Evolutionary conservation across 2,113 vertebrate genomes (phyloP).

Genomic region (Henicopernis longicauda): DNA sequence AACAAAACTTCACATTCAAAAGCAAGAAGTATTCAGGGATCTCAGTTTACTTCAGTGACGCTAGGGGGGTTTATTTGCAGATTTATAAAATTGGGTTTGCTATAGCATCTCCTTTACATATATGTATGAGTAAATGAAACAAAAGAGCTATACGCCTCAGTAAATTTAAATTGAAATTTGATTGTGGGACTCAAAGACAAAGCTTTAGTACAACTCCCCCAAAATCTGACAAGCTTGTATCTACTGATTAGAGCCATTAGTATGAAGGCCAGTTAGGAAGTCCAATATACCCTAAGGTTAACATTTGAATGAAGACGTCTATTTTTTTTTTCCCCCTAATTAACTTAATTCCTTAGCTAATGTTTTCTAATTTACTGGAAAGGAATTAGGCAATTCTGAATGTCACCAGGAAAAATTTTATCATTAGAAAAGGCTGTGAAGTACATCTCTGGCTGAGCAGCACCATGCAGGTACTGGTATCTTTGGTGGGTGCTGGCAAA

Average conservation of each 20-base stretch:
- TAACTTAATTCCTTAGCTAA: background rate
- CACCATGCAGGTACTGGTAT: background rate
- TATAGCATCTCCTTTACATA: background rate
- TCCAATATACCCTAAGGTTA: background rate
- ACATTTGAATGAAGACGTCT: background rate
- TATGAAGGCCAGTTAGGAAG: background rate
- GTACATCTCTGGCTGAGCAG: background rate
- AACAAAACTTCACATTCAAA: background rate
- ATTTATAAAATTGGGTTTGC: background rate
- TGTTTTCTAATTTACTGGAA: background rate
- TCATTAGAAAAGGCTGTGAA: background rate
- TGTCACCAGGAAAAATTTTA: background rate
- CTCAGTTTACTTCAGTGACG: background rate
- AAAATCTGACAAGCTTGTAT: background rate
- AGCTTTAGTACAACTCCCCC: background rate
- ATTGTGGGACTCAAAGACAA: background rate
- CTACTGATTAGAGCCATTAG: background rate
- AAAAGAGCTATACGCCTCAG: background rate
- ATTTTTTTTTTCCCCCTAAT: background rate
- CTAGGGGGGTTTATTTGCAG: background rate
- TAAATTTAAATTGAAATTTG: background rate
- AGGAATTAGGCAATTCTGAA: background rate
- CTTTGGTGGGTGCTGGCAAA: background rate
- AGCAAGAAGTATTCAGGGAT: background rate
- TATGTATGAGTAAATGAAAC: background rate